phyloP scores from a whole-genome alignment of 2,113 vertebrate species.

The Tapirus terrestris region DNA sequence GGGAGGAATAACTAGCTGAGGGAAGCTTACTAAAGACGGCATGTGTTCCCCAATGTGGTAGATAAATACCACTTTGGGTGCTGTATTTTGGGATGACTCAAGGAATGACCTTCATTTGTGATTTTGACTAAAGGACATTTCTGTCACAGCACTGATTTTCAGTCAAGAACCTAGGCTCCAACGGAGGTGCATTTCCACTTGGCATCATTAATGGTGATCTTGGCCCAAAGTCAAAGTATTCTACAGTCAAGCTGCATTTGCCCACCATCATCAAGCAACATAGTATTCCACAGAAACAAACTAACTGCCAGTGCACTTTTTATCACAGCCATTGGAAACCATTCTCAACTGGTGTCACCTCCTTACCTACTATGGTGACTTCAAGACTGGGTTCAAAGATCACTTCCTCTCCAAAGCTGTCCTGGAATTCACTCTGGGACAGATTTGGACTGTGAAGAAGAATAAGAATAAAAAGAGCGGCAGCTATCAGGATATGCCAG shows the following conservation, averaged over 20 bases:
- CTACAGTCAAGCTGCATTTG: too few species aligned
- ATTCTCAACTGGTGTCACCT: background rate
- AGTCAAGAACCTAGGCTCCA: background rate
- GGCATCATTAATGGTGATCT: background rate
- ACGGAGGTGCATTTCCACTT: background rate
- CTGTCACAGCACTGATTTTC: background rate
- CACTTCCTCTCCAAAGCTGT: background rate
- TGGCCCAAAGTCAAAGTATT: background rate
- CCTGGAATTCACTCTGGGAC: background rate
- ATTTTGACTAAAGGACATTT: background rate
- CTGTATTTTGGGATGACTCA: background rate
- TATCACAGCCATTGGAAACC: background rate
- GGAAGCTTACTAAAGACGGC: background rate
- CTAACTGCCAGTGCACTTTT: background rate
- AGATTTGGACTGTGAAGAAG: background rate
- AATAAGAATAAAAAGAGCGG: background rate
- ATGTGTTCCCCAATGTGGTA: too few species aligned
- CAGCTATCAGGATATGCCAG: fast-evolving
- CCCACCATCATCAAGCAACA: background rate
- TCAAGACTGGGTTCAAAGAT: background rate
- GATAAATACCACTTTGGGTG: background rate
- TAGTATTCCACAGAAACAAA: background rate
- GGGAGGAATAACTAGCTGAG: background rate
- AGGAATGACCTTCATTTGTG: background rate
- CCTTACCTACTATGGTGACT: background rate